A percentile compares a stretch with the other conserved stretches of the same genome.
phyloP scores from a whole-genome alignment of 2,888 invertebrate genomes.

The Drosophila flavopinicola region DNA sequence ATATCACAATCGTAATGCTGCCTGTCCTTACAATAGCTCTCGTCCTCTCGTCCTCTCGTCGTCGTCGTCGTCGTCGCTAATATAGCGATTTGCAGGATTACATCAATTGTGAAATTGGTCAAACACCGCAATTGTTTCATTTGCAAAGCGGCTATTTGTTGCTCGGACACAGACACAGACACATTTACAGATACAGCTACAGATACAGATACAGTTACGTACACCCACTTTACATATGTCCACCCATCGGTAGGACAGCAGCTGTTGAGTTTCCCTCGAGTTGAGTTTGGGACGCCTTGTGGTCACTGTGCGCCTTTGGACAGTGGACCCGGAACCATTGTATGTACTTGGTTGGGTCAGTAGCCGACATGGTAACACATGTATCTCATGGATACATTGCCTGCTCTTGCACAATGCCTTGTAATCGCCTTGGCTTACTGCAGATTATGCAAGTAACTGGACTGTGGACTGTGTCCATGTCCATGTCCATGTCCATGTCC shows the following conservation, averaged over 20 bases:
- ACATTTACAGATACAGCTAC: slow-evolving; percentile 25
- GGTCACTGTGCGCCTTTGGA: slow-evolving; percentile 9
- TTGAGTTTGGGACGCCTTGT: slow-evolving; percentile 46
- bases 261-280: slow-evolving; percentile 77
- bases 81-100: slow-evolving; percentile 80
- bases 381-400: slow-evolving; percentile 53
- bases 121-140: slow-evolving; percentile 84
- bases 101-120: slow-evolving; percentile 81
- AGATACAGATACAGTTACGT: slow-evolving; percentile 42
- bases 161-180: slow-evolving; percentile 54
- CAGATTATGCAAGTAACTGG: slow-evolving; percentile 82
- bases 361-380: slow-evolving; percentile 31
- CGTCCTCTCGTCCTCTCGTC: slow-evolving; percentile 5
- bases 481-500: slow-evolving; percentile 39
- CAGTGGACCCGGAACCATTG: slow-evolving; percentile 32
- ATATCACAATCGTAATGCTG: slow-evolving; percentile 71
- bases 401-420: slow-evolving; percentile 63
- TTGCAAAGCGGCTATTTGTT: slow-evolving; percentile 83
- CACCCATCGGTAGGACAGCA: slow-evolving; percentile 39
- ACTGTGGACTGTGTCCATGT: slow-evolving; percentile 37
- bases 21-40: slow-evolving; percentile 21
- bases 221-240: slow-evolving; percentile 13
- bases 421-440: slow-evolving; percentile 81
- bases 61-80: slow-evolving; percentile 59
- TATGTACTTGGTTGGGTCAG: slow-evolving; percentile 42